Evolutionary conservation across 2,888 invertebrate genomes (phyloP), one percentile per base, ranked within the genome.

Genomic region (Ligdia adustata): DNA sequence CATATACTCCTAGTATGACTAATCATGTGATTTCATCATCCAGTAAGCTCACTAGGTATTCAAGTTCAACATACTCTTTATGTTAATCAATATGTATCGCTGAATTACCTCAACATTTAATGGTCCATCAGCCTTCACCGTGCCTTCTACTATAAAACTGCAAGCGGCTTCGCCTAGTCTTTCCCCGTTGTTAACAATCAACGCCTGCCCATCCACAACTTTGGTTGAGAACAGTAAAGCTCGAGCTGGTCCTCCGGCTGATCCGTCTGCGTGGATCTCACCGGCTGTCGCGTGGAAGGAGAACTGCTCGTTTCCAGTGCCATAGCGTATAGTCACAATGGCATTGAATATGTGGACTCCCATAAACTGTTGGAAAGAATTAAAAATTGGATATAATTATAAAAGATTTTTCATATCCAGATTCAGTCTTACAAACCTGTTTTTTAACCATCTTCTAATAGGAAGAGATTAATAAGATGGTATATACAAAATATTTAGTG

Each of bases 311-410:
- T 92, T 93, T 46, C 92, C 90, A 84, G 65, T 59, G 1, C 64
- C 69, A 45, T 64, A 72, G 20, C 70, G 62, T 9, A 86, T 65
- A 1, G 65, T 81, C 1, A 83, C 92, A 86, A 73, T 93, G 72
- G 74, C 95, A 86, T 96, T 94, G 69, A 94, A 94, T 41, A 97
- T 92, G 71, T 96, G 95, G 11, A 97, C 92, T 6, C 96, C 96
- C 94, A 96, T 95, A 75, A 97, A 97, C 95, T 97, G 77, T 13
- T 1, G 16, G 16, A 5, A 16, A n/a, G n/a, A n/a, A n/a, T n/a
- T n/a, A n/a, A n/a, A n/a, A n/a, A n/a, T n/a, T n/a, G n/a, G n/a
- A n/a, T n/a, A n/a, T n/a, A n/a, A n/a, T n/a, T n/a, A n/a, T n/a
- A n/a, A n/a, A n/a, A n/a, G n/a, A n/a, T n/a, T n/a, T n/a, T n/a